Percentiles rank a stretch among this genome's conserved stretches.
Evolutionary conservation across 2,797 vertebrate genomes (phyloP).

Genomic region (Hoplostethus mediterraneus): DNA sequence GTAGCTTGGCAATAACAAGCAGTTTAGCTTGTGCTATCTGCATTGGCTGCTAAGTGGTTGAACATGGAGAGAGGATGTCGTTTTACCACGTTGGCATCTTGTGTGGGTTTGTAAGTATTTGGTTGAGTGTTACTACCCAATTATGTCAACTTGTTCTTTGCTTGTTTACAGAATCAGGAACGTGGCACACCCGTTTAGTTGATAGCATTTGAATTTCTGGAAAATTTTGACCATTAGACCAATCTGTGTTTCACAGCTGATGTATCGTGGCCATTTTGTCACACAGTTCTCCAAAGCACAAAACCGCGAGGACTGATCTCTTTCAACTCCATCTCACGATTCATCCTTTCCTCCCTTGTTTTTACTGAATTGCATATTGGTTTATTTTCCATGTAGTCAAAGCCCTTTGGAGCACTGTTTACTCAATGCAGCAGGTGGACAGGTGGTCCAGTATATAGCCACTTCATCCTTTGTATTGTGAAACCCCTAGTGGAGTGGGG

Average conservation of each 20-base stretch:
- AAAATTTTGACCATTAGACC: neutral
- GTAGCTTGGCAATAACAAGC: conserved; percentile 65
- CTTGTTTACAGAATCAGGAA: conserved; percentile 38
- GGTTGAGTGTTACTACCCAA: conserved; percentile 57
- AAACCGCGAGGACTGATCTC: conserved; percentile 5
- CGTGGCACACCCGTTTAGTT: conserved; percentile 3
- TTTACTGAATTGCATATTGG: neutral
- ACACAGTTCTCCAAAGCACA: conserved; percentile 1
- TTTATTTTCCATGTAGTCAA: conserved; percentile 10
- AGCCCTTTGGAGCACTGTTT: conserved; percentile 27
- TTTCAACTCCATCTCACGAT: neutral
- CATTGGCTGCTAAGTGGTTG: conserved; percentile 58
- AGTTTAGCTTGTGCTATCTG: conserved; percentile 67
- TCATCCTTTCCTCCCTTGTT: neutral
- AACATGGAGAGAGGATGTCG: conserved; percentile 75
- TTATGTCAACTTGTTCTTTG: conserved; percentile 39
- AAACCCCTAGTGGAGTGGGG: conserved; percentile 30
- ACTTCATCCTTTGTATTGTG: conserved; percentile 35
- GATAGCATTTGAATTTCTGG: neutral
- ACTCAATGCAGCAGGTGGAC: conserved; percentile 41
- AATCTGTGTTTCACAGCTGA: conserved; percentile 8
- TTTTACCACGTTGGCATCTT: conserved; percentile 73
- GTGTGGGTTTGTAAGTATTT: conserved; percentile 77
- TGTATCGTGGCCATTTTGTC: neutral
- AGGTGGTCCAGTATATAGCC: conserved; percentile 24